Conservation (phyloP, 2,113 vertebrate species). For the Pithys albifrons region DNA sequence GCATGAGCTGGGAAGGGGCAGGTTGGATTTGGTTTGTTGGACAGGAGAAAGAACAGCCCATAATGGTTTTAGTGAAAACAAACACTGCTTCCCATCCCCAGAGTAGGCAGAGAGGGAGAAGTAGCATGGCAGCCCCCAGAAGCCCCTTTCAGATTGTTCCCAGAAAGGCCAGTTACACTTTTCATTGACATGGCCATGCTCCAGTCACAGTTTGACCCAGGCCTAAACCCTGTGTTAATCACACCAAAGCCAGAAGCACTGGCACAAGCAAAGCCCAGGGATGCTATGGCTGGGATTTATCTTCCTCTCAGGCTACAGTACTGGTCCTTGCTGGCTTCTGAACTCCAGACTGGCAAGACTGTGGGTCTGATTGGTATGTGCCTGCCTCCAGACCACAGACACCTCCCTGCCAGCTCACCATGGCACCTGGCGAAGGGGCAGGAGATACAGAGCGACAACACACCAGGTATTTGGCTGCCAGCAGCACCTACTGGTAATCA, state of each 20-base stretch:
- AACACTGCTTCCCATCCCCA: not conserved
- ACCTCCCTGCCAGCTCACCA: constrained; percentile 31
- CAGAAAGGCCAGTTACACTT: not conserved
- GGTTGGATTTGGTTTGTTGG: not conserved
- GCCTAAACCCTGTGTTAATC: not conserved
- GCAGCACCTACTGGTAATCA: constrained; percentile 41
- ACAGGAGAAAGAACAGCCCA: not conserved
- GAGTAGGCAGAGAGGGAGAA: not conserved
- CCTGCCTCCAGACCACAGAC: constrained; percentile 32
- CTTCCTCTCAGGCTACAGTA: not conserved
- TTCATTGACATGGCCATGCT: not conserved
- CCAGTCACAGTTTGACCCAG: not conserved
- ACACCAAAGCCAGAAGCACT: not conserved
- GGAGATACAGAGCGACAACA: constrained; percentile 14
- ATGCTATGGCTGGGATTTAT: not conserved
- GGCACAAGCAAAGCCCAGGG: not conserved
- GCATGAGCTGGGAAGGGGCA: not conserved
- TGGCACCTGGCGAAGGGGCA: not conserved
- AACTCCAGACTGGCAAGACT: constrained; percentile 27
- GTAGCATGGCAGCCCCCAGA: not conserved
- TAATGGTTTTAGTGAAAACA: not conserved
- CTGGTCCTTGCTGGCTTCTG: not conserved
- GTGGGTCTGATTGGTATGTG: constrained; percentile 17
- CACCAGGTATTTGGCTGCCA: constrained; percentile 31
- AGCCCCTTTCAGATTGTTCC: not conserved